phyloP scores from a whole-genome alignment of 2,888 invertebrate species.

The Drosophila quinaria region DNA sequence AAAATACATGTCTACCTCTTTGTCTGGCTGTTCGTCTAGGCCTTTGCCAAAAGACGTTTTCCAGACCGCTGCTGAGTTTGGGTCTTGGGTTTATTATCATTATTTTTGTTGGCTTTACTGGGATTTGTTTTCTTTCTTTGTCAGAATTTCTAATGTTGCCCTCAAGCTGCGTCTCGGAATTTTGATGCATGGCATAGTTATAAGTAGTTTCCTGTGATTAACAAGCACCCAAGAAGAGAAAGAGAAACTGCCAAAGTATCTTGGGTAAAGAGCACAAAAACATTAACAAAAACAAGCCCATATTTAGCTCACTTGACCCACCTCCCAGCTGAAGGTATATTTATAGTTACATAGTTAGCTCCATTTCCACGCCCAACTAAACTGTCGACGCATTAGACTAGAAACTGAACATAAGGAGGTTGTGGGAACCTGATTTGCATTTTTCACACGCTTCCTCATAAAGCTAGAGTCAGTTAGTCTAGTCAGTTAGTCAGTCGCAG shows the following conservation, averaged over 20 bases:
- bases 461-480: slow-evolving; percentile 13
- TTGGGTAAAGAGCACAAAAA: slow-evolving; percentile 31
- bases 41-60: slow-evolving; percentile 71
- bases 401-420: slow-evolving; percentile 68
- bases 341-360: slow-evolving; percentile 39
- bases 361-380: slow-evolving; percentile 66
- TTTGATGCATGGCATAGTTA: slow-evolving; percentile 41
- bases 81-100: slow-evolving; percentile 9
- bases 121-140: slow-evolving; percentile 60
- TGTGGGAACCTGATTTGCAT: slow-evolving; percentile 83
- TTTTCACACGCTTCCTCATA: slow-evolving; percentile 81
- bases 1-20: slow-evolving; percentile 40
- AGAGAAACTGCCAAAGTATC: slow-evolving; percentile 57
- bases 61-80: slow-evolving; percentile 45
- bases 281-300: slow-evolving; percentile 51
- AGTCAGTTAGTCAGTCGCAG: slow-evolving; percentile 5
- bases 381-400: slow-evolving; percentile 55
- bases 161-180: slow-evolving; percentile 54
- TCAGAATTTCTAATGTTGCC: slow-evolving; percentile 77
- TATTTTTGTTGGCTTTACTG: slow-evolving; percentile 45
- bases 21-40: slow-evolving; percentile 23
- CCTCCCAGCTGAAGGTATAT: slow-evolving; percentile 38
- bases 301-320: slow-evolving; percentile 52
- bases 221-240: slow-evolving; percentile 51
- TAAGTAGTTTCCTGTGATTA: slow-evolving; percentile 66